These are phyloP conservation scores for Morpho achilles DNA, from an alignment of 2,888 invertebrate species.

Conservation along the genomic window DNA sequence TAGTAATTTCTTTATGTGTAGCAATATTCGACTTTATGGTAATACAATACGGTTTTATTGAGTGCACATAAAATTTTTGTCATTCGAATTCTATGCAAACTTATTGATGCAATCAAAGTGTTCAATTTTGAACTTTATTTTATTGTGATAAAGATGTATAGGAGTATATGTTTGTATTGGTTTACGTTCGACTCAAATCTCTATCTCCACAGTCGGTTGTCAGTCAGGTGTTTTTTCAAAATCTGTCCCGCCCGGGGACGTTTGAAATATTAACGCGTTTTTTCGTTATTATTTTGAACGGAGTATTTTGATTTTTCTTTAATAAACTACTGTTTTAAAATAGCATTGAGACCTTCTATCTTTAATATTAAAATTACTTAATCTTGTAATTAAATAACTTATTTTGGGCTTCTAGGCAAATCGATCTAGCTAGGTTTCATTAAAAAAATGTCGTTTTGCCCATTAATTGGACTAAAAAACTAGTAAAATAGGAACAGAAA, in stretches of 20 bases:
- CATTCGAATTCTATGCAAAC: constrained; percentile 18
- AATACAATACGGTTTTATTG: constrained; percentile 8
- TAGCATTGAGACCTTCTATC: not conserved
- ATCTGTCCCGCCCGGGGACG: constrained; percentile 34
- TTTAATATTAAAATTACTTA: no score
- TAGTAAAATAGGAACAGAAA: no score
- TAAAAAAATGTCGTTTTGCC: no score
- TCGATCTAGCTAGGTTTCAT: no score
- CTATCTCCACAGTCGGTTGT: constrained; percentile 39
- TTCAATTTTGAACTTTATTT: constrained; percentile 16
- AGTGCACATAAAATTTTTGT: constrained; percentile 20
- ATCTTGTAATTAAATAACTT: no score
- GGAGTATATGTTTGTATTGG: constrained; percentile 12
- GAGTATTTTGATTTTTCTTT: not conserved
- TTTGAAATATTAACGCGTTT: constrained; percentile 33
- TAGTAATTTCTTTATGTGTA: not conserved
- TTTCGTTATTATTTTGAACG: constrained; percentile 13
- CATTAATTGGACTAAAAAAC: no score
- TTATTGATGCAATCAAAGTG: constrained; percentile 4
- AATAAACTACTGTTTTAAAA: not conserved
- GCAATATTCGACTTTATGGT: constrained; percentile 7
- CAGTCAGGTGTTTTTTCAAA: constrained; percentile 37
- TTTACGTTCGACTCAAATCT: constrained; percentile 26
- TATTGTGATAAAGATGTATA: not conserved
- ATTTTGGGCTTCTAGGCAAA: no score